These are phyloP conservation scores for Drosophila mercatorum DNA, from an alignment of 2,888 invertebrate genomes.

Conservation along the genomic window DNA sequence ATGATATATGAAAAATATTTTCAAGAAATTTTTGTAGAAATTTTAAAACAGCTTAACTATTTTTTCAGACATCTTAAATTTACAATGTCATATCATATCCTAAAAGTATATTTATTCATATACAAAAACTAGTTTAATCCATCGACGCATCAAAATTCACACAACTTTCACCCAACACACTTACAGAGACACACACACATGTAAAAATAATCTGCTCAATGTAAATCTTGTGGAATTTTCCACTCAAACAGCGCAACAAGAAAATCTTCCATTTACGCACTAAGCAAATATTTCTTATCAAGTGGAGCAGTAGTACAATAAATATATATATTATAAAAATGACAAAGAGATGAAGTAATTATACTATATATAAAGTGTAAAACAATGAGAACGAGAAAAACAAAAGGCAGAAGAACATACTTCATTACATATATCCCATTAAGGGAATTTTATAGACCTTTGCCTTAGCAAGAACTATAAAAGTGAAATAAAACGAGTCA, in stretches of 20 bases:
- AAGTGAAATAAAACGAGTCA: neutral
- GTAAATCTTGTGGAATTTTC: constrained; percentile 59
- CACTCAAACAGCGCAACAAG: constrained; percentile 39
- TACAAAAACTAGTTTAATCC: neutral
- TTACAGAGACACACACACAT: neutral
- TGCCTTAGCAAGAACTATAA: constrained; percentile 7
- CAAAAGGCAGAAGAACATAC: neutral
- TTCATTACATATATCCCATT: neutral
- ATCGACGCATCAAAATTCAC: neutral
- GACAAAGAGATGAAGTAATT: constrained; percentile 6
- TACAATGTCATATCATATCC: neutral
- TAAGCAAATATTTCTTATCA: constrained; percentile 52
- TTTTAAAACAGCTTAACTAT: no score
- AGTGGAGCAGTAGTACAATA: neutral
- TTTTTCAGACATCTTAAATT: neutral
- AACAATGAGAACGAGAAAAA: constrained; percentile 1
- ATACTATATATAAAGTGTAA: neutral
- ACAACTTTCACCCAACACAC: constrained; percentile 3
- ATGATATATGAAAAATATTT: no score
- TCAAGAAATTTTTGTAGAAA: no score
- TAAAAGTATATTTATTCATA: neutral
- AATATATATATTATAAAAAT: constrained; percentile 4
- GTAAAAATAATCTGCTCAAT: constrained; percentile 5
- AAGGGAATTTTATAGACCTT: neutral
- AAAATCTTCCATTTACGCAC: constrained; percentile 57